phyloP scores from a whole-genome alignment of 2,113 vertebrate genomes.

The Apaloderma vittatum region DNA sequence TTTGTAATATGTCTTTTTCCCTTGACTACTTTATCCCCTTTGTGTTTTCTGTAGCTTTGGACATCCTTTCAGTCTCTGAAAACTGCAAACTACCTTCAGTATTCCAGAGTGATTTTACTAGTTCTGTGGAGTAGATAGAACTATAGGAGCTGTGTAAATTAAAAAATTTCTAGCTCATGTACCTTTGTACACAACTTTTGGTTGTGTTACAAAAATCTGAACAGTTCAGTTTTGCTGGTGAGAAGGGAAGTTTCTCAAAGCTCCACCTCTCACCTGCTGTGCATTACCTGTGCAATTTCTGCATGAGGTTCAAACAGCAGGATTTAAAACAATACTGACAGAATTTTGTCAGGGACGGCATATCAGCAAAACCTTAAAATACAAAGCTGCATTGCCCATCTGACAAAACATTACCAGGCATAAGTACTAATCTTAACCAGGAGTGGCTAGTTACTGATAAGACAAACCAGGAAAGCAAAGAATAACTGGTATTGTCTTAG shows the following conservation, averaged over 20 bases:
- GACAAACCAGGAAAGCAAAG: background rate
- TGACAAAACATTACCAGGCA: background rate
- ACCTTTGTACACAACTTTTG: background rate
- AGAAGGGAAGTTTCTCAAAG: background rate
- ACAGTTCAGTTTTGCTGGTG: background rate
- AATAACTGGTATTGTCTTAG: background rate
- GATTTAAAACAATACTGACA: background rate
- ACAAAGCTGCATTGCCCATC: background rate
- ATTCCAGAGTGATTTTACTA: background rate
- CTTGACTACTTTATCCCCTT: background rate
- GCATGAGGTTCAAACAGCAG: background rate
- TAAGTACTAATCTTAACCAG: background rate
- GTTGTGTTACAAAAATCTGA: background rate
- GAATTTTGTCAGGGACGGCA: background rate
- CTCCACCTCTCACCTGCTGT: background rate
- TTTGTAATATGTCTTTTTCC: background rate
- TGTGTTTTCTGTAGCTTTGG: background rate
- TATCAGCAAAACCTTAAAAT: background rate
- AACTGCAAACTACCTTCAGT: background rate
- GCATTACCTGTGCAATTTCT: background rate
- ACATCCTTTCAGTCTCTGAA: background rate
- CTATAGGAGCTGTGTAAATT: background rate
- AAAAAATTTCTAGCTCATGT: background rate
- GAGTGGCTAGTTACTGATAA: background rate
- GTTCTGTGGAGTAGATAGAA: background rate